phyloP scores from a whole-genome alignment of 2,888 invertebrate species.

The Drosophila pseudotakahashii region DNA sequence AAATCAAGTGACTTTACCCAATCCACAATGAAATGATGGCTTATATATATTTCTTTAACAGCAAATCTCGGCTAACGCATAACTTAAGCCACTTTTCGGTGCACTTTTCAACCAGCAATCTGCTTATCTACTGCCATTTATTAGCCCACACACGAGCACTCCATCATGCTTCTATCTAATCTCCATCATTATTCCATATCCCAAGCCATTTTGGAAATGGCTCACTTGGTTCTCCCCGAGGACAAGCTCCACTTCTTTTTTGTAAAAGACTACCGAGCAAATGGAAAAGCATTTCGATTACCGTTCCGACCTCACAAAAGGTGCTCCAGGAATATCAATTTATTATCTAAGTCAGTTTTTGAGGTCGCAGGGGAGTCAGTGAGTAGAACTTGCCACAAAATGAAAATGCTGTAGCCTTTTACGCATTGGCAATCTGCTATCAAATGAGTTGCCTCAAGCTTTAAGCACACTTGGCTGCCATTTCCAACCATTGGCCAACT shows the following conservation, averaged over 20 bases:
- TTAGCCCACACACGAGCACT: slow-evolving; percentile 33
- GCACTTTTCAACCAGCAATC: slow-evolving; percentile 25
- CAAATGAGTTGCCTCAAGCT: slow-evolving; percentile 20
- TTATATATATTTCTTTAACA: neutral
- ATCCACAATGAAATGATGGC: too few relatives aligned
- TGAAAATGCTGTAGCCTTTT: slow-evolving; percentile 22
- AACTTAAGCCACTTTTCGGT: slow-evolving; percentile 3
- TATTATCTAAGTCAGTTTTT: slow-evolving; percentile 31
- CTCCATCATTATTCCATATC: slow-evolving; percentile 41
- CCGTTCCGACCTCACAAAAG: slow-evolving; percentile 32
- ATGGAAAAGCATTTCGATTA: slow-evolving; percentile 49
- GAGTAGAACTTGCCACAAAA: slow-evolving; percentile 42
- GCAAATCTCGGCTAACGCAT: slow-evolving; percentile 12
- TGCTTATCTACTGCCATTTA: slow-evolving; percentile 29
- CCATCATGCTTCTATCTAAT: slow-evolving; percentile 48
- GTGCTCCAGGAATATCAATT: slow-evolving; percentile 49
- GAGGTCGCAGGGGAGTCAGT: slow-evolving; percentile 20
- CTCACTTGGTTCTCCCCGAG: slow-evolving; percentile 20
- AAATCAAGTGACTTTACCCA: too few relatives aligned
- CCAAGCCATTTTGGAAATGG: slow-evolving; percentile 17
- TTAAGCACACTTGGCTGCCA: slow-evolving; percentile 12
- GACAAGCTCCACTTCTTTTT: slow-evolving; percentile 1
- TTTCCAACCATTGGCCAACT: too few relatives aligned
- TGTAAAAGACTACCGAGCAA: slow-evolving; percentile 5
- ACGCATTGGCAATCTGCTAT: slow-evolving; percentile 19